These are phyloP conservation scores for Ptychochromis oligacanthus DNA, from an alignment of 2,113 vertebrate genomes.

Conservation along the genomic window DNA sequence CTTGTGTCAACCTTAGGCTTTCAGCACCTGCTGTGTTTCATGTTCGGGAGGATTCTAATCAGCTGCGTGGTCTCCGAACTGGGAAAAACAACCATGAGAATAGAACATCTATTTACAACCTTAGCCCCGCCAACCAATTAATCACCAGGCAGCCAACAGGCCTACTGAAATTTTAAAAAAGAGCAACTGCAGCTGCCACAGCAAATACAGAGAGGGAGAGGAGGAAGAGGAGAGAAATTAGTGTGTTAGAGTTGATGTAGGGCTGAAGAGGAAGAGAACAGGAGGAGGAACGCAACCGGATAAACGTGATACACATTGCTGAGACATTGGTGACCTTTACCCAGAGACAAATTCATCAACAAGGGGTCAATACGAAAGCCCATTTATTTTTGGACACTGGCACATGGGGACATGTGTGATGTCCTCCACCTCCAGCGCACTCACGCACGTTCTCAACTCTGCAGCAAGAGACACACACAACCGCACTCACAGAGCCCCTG, in stretches of 20 bases:
- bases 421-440: slow-evolving; percentile 32
- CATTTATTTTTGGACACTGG: slow-evolving; percentile 67
- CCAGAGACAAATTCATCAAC: slow-evolving; percentile 47
- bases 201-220: not conserved
- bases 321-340: slow-evolving; percentile 45
- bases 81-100: slow-evolving; percentile 59
- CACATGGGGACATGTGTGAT: slow-evolving; percentile 43
- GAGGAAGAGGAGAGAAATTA: not conserved
- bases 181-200: slow-evolving; percentile 57
- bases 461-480: slow-evolving; percentile 4
- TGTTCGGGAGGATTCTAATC: slow-evolving; percentile 56
- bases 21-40: slow-evolving; percentile 56
- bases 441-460: not conserved
- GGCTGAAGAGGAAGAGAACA: slow-evolving; percentile 22
- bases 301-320: slow-evolving; percentile 11
- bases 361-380: slow-evolving; percentile 37
- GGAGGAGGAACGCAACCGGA: slow-evolving; percentile 5
- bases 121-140: slow-evolving; percentile 59
- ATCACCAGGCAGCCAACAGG: slow-evolving; percentile 58
- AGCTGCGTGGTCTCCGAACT: slow-evolving; percentile 36
- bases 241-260: not conserved
- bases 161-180: slow-evolving; percentile 58
- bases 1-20: slow-evolving; percentile 38
- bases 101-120: slow-evolving; percentile 74
- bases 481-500: not conserved